phyloP scores from a whole-genome alignment of 2,113 vertebrate species.

The Serilophus lunatus region DNA sequence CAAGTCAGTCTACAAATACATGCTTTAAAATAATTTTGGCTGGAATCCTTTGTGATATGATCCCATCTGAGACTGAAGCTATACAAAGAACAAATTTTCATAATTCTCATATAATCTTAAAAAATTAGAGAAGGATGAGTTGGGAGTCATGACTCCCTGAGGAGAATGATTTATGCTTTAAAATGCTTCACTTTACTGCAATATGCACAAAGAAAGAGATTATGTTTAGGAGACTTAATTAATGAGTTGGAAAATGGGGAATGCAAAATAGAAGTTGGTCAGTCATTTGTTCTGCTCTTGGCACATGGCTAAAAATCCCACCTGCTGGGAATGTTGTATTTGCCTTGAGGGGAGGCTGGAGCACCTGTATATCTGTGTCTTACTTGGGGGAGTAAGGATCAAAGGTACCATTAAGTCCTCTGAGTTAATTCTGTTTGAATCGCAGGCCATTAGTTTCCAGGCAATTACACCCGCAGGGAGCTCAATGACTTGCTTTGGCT shows the following conservation, averaged over 20 bases:
- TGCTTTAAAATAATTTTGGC: neutral
- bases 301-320: neutral
- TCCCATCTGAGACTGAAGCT: neutral
- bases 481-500: neutral
- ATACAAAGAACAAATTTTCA: neutral
- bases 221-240: neutral
- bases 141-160: neutral
- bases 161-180: neutral
- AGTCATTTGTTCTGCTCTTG: neutral
- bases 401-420: neutral
- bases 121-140: neutral
- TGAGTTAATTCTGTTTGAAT: neutral
- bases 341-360: neutral
- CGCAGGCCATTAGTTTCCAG: neutral
- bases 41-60: neutral
- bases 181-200: neutral
- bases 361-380: neutral
- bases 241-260: neutral
- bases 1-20: neutral
- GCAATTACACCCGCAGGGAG: slow-evolving; percentile 9
- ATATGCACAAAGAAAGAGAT: neutral
- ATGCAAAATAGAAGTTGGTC: neutral
- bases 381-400: neutral
- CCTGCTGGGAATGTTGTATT: neutral
- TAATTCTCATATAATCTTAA: neutral